A percentile compares a stretch with the other conserved stretches of the same genome.
These are phyloP conservation scores for Azorinus chamasolen DNA, from an alignment of 2,888 invertebrate species.

Conservation along the genomic window DNA sequence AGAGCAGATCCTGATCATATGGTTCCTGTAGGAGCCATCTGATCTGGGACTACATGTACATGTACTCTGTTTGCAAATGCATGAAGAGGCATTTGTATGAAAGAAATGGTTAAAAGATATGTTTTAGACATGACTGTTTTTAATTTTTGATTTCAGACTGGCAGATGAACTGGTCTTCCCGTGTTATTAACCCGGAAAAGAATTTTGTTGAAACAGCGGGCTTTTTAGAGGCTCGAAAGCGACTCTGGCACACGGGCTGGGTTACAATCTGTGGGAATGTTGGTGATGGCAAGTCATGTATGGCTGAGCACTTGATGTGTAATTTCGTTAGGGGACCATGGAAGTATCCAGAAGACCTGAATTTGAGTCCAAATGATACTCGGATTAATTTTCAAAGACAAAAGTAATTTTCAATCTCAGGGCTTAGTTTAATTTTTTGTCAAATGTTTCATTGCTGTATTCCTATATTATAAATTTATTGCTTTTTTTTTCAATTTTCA, in stretches of 20 bases:
- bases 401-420: not conserved
- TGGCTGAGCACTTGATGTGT: slow-evolving; percentile 54
- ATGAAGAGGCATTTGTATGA: too few species aligned
- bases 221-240: slow-evolving; percentile 42
- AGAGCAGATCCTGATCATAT: too few species aligned
- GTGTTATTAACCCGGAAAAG: slow-evolving; percentile 32
- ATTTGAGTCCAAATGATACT: not conserved
- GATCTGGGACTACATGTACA: too few species aligned
- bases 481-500: too few species aligned
- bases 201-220: slow-evolving; percentile 33
- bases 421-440: not conserved
- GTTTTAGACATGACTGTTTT: too few species aligned
- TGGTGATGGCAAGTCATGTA: slow-evolving; percentile 62
- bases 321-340: slow-evolving; percentile 46
- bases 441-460: too few species aligned
- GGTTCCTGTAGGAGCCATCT: too few species aligned
- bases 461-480: too few species aligned
- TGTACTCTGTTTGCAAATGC: too few species aligned
- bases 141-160: slow-evolving; percentile 47
- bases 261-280: slow-evolving; percentile 60
- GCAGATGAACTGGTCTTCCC: slow-evolving; percentile 50
- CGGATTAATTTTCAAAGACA: not conserved
- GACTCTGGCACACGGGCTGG: slow-evolving; percentile 52
- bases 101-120: too few species aligned
- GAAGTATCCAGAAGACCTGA: slow-evolving; percentile 1